Evolutionary conservation across 2,113 vertebrate genomes (phyloP).

Genomic region (Probosciger aterrimus): DNA sequence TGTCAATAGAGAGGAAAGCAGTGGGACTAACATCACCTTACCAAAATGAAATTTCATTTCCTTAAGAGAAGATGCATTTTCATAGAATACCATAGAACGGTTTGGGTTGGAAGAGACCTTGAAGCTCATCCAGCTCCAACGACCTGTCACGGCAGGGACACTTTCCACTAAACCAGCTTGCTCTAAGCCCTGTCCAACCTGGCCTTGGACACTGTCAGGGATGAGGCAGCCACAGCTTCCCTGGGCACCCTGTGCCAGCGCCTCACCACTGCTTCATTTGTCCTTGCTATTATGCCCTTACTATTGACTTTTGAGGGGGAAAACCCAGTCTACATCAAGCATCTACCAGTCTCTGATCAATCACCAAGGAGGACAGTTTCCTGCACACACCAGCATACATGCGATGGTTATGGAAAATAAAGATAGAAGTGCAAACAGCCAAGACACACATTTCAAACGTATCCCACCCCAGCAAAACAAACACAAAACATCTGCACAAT

Average conservation of each 20-base stretch:
- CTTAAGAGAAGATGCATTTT: neutral
- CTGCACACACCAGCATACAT: rapidly evolving
- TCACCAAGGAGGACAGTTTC: neutral
- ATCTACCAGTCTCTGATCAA: neutral
- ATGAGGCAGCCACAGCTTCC: neutral
- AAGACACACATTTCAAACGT: neutral
- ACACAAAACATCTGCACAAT: neutral
- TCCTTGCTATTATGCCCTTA: neutral
- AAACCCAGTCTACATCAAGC: neutral
- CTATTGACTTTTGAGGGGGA: no score
- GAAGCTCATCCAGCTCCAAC: neutral
- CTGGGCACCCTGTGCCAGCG: neutral
- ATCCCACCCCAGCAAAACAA: neutral
- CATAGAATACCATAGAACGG: neutral
- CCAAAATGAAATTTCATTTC: neutral
- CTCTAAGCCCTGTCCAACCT: neutral
- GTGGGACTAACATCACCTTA: neutral
- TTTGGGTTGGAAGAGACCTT: neutral
- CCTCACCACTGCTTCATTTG: neutral
- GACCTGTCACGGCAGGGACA: neutral
- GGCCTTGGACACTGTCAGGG: neutral
- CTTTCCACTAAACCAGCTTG: neutral
- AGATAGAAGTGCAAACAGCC: neutral
- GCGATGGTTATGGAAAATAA: neutral
- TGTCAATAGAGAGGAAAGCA: neutral